Percentiles rank a stretch among this genome's conserved stretches.
Conservation (phyloP, 2,888 invertebrate genomes). For the Cheilosia variabilis region DNA sequence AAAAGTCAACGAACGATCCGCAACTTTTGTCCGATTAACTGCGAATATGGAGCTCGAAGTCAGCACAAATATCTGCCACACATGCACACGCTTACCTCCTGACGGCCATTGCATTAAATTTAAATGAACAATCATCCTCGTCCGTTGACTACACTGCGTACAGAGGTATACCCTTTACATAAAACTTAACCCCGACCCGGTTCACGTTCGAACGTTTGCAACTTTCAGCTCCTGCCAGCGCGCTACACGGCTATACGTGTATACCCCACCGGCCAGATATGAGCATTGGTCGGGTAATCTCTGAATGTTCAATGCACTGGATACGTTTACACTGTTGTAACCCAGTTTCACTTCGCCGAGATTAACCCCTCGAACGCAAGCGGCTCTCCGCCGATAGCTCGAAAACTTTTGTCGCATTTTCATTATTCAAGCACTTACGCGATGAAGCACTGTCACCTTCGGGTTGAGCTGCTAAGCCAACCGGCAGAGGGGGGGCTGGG, state of each 20-base stretch:
- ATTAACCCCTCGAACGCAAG: conserved; percentile 44
- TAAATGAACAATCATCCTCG: conserved; percentile 63
- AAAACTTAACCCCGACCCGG: conserved; percentile 61
- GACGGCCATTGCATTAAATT: conserved; percentile 46
- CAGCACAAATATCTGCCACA: conserved; percentile 3
- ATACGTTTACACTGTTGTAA: conserved; percentile 63
- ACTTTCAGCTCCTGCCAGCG: conserved; percentile 37
- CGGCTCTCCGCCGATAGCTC: conserved; percentile 59
- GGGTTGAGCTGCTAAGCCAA: conserved; percentile 18
- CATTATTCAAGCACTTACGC: conserved; percentile 71
- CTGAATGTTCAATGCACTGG: conserved; percentile 61
- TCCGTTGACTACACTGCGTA: conserved; percentile 46
- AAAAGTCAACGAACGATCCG: conserved; percentile 23
- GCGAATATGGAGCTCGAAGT: conserved; percentile 39
- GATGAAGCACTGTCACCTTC: conserved; percentile 60
- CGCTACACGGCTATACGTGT: no score
- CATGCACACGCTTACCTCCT: conserved; percentile 2
- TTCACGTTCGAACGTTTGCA: conserved; percentile 54
- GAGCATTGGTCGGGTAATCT: conserved; percentile 46
- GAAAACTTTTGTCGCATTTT: conserved; percentile 73
- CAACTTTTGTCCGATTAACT: conserved; percentile 51
- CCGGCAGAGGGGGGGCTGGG: background rate
- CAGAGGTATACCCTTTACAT: conserved; percentile 1
- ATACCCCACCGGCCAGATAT: background rate
- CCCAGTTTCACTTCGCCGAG: conserved; percentile 48